These are phyloP conservation scores for Lophotis ruficrista DNA, from an alignment of 2,113 vertebrate species.

Conservation along the genomic window DNA sequence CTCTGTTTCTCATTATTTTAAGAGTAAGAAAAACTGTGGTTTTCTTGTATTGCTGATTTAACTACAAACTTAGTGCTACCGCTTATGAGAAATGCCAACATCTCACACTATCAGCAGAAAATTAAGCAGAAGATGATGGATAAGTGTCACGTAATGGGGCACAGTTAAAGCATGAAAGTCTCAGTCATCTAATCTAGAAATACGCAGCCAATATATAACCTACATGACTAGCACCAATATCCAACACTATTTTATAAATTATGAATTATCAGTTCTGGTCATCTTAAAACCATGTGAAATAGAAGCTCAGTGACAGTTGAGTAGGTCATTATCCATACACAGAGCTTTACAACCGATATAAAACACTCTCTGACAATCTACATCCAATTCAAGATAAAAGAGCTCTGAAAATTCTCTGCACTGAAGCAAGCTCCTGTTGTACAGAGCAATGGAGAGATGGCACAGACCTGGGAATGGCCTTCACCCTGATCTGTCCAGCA, in stretches of 20 bases:
- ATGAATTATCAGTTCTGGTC: neutral
- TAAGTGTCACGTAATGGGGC: neutral
- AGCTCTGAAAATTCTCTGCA: neutral
- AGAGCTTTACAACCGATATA: neutral
- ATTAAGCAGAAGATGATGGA: neutral
- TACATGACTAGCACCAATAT: neutral
- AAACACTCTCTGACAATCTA: neutral
- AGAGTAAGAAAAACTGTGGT: neutral
- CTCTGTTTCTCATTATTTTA: neutral
- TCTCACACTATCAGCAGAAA: neutral
- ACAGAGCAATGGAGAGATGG: neutral
- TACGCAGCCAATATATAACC: neutral
- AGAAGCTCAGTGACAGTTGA: neutral
- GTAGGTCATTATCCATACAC: neutral
- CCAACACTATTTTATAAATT: neutral
- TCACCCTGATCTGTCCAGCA: rapidly evolving
- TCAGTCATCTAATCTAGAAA: neutral
- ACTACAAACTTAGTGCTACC: neutral
- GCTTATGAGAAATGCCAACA: rapidly evolving
- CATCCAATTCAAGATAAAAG: neutral
- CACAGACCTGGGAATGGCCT: neutral
- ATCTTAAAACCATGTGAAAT: neutral
- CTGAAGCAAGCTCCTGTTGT: rapidly evolving
- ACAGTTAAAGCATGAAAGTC: neutral
- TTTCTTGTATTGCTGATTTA: neutral